Base-by-base conservation (phyloP, 2,888 invertebrate species). In the Exephanes ischioxanthus region DNA sequence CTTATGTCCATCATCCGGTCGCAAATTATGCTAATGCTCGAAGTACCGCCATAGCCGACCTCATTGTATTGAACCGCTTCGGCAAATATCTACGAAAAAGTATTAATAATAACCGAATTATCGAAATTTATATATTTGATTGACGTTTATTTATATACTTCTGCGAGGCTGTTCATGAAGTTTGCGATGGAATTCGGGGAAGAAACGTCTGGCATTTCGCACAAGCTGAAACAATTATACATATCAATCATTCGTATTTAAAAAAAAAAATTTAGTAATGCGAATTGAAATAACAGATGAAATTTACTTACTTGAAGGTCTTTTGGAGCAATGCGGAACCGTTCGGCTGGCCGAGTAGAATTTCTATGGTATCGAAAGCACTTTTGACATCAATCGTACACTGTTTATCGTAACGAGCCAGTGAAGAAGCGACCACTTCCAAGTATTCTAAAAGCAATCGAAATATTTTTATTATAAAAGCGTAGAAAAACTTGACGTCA, bases 391-490 rank as follows among this genome's bases (percentile, higher is more conserved):
- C 93, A 3, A 89, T 19, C 1, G 94, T 87, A 88, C 96, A 96
- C 3, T 92, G 88, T 48, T 92, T 89, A 37, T 94, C 92, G 2
- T 95, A 94, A 33, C 94, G 94, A 0, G 92, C 90, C 2, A 96
- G 92, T 0, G 95, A 95, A 45, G 94, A 92, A 0, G 94, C 91
- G 6, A 96, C 94, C 1, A 95, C 94, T 80, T 95, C 95, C 84
- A 95, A 92, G 89, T 96, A 96, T 89, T 96, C 96, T 96, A 90
- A 26, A 86, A 55, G 80, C 70, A 67, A 14, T 67, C 30, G 67
- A 55, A 45, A 58, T 19, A 0, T 41, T 58, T 71, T 22, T 14
- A 66, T 45, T 3, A 22, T 5, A 33, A 61, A 51, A 61, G 73
- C 53, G 72, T 73, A 5, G 71, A 9, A 26, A 63, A 66, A 6